Evolutionary conservation across 2,888 invertebrate genomes (phyloP).

Genomic region (Lingula anatina): DNA sequence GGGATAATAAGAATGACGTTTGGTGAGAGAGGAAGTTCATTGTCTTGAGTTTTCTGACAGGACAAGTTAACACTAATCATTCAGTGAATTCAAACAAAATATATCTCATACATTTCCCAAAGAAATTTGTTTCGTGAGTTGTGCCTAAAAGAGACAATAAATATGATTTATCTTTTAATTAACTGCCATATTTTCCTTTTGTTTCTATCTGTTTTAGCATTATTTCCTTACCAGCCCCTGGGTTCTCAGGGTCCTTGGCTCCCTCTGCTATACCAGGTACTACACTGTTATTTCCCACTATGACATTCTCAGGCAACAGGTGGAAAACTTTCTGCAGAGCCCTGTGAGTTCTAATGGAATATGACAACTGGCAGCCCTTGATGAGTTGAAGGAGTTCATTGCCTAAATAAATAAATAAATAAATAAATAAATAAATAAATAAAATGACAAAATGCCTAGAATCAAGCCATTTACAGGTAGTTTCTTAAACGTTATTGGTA

Average conservation of each 20-base stretch:
- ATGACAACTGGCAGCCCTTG: slow-evolving; percentile 31
- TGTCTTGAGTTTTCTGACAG: not conserved
- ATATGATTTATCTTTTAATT: too few species aligned
- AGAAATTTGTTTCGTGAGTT: too few species aligned
- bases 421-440: not conserved
- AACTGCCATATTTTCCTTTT: too few species aligned
- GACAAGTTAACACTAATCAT: too few species aligned
- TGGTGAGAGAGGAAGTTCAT: not conserved
- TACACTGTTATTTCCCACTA: slow-evolving; percentile 37
- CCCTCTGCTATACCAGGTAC: slow-evolving; percentile 40
- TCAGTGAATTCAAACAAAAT: too few species aligned
- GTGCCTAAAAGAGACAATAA: too few species aligned
- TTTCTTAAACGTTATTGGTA: not conserved
- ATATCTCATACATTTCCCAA: too few species aligned
- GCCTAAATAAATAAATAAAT: slow-evolving; percentile 11
- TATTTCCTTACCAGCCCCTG: too few species aligned
- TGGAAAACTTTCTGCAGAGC: slow-evolving; percentile 31
- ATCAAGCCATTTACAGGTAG: too few species aligned
- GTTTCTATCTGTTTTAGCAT: too few species aligned
- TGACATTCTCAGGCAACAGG: slow-evolving; percentile 44
- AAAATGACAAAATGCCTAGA: not conserved
- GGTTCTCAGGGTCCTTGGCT: not conserved
- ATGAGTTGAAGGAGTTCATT: slow-evolving; percentile 24
- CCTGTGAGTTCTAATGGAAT: slow-evolving; percentile 34
- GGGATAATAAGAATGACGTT: not conserved